Percentiles rank a stretch among this genome's conserved stretches.
These are phyloP conservation scores for Takifugu rubripes DNA, from an alignment of 2,797 vertebrate genomes.

Conservation along the genomic window DNA sequence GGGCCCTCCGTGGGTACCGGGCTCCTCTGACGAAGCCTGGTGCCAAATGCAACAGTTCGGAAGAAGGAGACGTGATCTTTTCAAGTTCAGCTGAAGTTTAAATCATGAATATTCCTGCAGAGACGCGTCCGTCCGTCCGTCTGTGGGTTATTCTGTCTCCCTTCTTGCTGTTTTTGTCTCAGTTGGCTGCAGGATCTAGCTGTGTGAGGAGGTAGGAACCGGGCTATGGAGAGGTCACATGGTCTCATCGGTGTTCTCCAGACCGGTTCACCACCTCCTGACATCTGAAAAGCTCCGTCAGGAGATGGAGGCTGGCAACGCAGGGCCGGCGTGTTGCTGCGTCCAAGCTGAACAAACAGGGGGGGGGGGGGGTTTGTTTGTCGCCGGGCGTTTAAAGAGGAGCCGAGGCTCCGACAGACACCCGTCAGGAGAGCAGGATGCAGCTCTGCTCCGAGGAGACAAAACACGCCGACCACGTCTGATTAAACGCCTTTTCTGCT, in stretches of 20 bases:
- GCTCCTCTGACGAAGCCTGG: slow-evolving; percentile 8
- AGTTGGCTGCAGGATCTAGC: too few species aligned
- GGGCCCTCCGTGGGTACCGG: slow-evolving; percentile 24
- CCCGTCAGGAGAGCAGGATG: background rate
- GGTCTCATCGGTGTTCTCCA: background rate
- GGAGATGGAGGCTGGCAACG: background rate
- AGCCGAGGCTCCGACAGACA: slow-evolving; percentile 12
- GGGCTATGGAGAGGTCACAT: too few species aligned
- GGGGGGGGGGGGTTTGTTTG: slow-evolving; percentile 24
- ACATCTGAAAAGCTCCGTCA: slow-evolving; percentile 16
- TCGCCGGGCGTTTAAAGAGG: slow-evolving; percentile 7
- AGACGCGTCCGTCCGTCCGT: too few species aligned
- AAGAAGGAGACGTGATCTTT: background rate
- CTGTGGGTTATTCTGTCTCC: too few species aligned
- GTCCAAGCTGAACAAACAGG: slow-evolving; percentile 65
- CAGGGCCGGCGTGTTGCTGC: slow-evolving; percentile 13
- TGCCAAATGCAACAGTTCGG: slow-evolving; percentile 41
- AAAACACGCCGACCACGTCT: background rate
- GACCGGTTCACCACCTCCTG: background rate
- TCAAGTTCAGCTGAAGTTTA: too few species aligned
- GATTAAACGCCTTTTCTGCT: background rate
- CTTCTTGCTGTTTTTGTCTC: too few species aligned
- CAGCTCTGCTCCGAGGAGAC: slow-evolving; percentile 2
- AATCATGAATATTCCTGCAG: too few species aligned
- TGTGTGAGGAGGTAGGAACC: too few species aligned